These are phyloP conservation scores for Drosophila cognata DNA, from an alignment of 2,888 invertebrate species.

Conservation along the genomic window DNA sequence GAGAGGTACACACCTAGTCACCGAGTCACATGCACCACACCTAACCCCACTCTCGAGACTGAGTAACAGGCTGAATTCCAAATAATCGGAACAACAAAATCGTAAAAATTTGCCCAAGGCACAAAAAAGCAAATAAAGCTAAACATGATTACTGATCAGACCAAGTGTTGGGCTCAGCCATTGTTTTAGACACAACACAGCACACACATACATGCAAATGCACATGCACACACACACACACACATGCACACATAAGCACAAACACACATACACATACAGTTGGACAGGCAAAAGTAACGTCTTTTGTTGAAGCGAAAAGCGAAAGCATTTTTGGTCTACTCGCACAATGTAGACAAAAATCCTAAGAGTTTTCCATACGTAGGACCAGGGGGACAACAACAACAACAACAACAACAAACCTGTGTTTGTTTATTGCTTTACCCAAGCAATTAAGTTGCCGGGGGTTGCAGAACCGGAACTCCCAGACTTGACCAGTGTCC, in stretches of 20 bases:
- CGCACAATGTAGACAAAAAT: conserved; percentile 53
- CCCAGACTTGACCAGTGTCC: conserved; percentile 66
- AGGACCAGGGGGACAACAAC: conserved; percentile 2
- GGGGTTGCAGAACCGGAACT: conserved; percentile 54
- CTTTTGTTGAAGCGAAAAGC: conserved; percentile 63
- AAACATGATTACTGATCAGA: conserved; percentile 70
- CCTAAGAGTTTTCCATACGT: conserved; percentile 20
- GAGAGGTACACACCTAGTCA: conserved; percentile 66
- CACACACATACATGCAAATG: too few species aligned
- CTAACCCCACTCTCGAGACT: conserved; percentile 45
- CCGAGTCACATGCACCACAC: conserved; percentile 40
- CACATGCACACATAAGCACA: conserved; percentile 3
- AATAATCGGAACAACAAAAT: conserved; percentile 50
- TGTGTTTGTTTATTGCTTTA: conserved; percentile 79
- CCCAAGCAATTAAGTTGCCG: conserved; percentile 69
- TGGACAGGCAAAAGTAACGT: conserved; percentile 68
- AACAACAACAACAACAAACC: conserved; percentile 24
- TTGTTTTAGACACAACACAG: conserved; percentile 38
- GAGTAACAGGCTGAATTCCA: conserved; percentile 25
- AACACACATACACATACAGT: conserved; percentile 1
- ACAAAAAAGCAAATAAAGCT: conserved; percentile 55
- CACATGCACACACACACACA: neutral
- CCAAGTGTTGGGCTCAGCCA: conserved; percentile 61
- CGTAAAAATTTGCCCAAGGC: conserved; percentile 41
- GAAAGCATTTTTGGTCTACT: conserved; percentile 72